These are phyloP conservation scores for Apeltes quadracus DNA, from an alignment of 2,113 vertebrate genomes.

Conservation along the genomic window DNA sequence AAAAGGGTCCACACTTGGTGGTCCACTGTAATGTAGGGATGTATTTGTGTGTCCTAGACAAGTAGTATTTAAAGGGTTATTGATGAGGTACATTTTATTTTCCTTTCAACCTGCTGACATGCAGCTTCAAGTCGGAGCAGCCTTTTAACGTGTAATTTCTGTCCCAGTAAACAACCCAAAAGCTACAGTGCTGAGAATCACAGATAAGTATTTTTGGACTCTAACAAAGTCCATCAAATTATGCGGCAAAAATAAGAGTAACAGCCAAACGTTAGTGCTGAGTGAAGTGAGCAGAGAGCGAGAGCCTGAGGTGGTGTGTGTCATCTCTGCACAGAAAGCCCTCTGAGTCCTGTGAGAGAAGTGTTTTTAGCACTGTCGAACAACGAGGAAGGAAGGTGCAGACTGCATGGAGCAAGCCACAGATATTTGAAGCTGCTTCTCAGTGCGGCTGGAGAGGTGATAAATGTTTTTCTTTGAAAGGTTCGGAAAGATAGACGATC, in stretches of 20 bases:
- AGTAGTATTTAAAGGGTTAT: conserved; percentile 20
- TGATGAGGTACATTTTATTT: conserved; percentile 7
- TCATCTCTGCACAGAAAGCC: conserved; percentile 25
- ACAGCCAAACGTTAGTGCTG: not conserved
- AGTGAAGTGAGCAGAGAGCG: conserved; percentile 16
- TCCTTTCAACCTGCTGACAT: conserved; percentile 2
- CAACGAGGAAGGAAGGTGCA: conserved; percentile 13
- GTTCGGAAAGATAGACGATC: conserved; percentile 10
- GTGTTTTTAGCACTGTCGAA: conserved; percentile 6
- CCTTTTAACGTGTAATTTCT: conserved; percentile 18
- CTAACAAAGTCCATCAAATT: conserved; percentile 5
- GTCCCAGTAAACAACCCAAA: conserved; percentile 15
- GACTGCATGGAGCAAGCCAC: conserved; percentile 15
- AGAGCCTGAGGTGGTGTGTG: conserved; percentile 40
- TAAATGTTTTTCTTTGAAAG: not conserved
- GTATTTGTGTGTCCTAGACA: not conserved
- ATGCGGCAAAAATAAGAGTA: conserved; percentile 3
- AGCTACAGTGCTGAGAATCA: not conserved
- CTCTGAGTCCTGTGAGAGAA: conserved; percentile 12
- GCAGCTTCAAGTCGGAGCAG: not conserved
- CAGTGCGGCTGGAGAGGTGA: not conserved
- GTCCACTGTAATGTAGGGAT: not conserved
- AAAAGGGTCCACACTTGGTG: not conserved
- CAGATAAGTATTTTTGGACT: conserved; percentile 16
- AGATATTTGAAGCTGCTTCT: conserved; percentile 16